These are phyloP conservation scores for Lapara coniferarum DNA, from an alignment of 2,888 invertebrate species.

Conservation along the genomic window DNA sequence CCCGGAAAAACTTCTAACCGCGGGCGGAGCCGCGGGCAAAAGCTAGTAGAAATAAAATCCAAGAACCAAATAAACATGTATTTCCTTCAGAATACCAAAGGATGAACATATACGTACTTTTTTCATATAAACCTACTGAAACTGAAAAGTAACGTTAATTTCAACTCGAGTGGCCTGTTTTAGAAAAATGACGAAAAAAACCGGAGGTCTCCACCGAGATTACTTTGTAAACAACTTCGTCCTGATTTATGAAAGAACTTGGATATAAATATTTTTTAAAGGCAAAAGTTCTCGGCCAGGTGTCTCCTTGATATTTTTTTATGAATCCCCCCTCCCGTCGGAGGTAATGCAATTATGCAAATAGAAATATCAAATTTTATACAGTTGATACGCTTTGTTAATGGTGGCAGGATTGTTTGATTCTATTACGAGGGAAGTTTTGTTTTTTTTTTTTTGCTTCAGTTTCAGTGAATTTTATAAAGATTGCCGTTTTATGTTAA, in stretches of 20 bases:
- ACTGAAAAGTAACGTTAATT: constrained; percentile 50
- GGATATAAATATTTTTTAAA: constrained; percentile 78
- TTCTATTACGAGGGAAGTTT: constrained; percentile 13
- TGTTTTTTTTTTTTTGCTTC: constrained; percentile 2
- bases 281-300: constrained; percentile 77
- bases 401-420: not conserved
- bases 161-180: constrained; percentile 41
- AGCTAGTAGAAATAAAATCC: no score
- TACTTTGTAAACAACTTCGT: constrained; percentile 81
- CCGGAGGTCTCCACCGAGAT: constrained; percentile 62
- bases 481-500: not conserved
- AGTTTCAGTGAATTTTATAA: not conserved
- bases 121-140: constrained; percentile 29
- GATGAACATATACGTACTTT: no score
- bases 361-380: constrained; percentile 41
- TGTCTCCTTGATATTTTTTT: constrained; percentile 77
- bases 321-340: constrained; percentile 57
- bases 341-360: constrained; percentile 77
- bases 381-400: constrained; percentile 19
- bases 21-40: no score
- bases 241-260: constrained; percentile 81
- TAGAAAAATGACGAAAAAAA: constrained; percentile 52
- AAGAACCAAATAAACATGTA: no score
- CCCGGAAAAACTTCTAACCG: no score
- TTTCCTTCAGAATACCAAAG: no score